A percentile compares a stretch with the other conserved stretches of the same genome.
Conservation (phyloP, 2,888 invertebrate genomes). For the Embidobia sp. region DNA sequence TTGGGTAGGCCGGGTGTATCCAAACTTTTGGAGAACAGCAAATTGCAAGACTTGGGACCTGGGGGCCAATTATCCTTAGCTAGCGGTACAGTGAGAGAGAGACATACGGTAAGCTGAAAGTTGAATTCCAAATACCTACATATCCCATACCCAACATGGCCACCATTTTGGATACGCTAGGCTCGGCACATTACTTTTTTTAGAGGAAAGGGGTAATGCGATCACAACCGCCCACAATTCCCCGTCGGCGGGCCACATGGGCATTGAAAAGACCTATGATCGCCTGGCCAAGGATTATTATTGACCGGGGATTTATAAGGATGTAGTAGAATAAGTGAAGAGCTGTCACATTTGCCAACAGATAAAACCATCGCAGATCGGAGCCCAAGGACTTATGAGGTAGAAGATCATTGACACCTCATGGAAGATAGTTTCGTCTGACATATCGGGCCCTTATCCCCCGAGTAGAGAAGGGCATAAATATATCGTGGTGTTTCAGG, state of each 20-base stretch:
- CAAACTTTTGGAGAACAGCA: no score
- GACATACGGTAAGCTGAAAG: no score
- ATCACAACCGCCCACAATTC: background rate
- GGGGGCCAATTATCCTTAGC: no score
- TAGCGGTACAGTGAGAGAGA: no score
- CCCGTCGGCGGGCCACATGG: background rate
- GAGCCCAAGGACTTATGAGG: background rate
- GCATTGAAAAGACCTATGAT: no score
- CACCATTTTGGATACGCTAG: background rate
- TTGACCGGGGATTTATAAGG: no score
- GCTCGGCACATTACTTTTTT: background rate
- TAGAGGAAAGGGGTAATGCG: background rate
- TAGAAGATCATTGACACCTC: background rate
- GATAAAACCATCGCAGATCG: background rate
- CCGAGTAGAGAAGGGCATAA: background rate
- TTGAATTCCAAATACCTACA: no score
- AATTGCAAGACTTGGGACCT: no score
- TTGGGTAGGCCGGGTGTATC: no score
- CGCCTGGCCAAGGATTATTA: no score
- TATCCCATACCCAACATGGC: no score
- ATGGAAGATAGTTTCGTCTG: background rate
- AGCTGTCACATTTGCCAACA: background rate
- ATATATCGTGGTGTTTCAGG: slow-evolving; percentile 13
- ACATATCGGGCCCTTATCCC: slow-evolving; percentile 18
- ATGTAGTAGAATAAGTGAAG: background rate